Conservation (phyloP, 1,140 invertebrate species). For the Zaprionus lachaisei region DNA sequence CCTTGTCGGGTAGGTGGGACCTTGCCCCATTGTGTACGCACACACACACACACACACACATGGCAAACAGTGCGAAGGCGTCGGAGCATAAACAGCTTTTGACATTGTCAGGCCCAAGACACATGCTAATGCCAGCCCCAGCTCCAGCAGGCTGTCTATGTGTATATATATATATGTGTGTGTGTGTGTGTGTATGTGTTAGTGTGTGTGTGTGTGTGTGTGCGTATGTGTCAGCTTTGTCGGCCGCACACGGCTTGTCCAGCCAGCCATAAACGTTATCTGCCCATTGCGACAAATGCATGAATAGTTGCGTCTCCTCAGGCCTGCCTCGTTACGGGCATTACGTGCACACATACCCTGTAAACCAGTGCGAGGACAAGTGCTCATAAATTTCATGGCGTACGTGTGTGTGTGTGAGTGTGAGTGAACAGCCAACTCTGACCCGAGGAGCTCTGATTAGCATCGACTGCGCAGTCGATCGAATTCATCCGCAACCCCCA, state of each 20-base stretch:
- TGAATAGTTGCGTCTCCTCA: slow-evolving; percentile 52
- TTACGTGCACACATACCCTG: slow-evolving; percentile 24
- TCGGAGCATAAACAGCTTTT: slow-evolving; percentile 80
- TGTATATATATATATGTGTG: neutral
- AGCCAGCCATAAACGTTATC: slow-evolving; percentile 79
- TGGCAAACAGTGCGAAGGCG: slow-evolving; percentile 76
- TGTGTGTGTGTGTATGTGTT: slow-evolving; percentile 18
- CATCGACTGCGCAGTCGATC: neutral
- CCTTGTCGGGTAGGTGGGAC: neutral
- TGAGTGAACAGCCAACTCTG: neutral
- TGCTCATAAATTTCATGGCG: slow-evolving; percentile 2
- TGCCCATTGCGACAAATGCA: slow-evolving; percentile 68
- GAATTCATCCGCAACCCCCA: neutral
- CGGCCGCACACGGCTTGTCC: slow-evolving; percentile 42
- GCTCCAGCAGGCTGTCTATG: neutral
- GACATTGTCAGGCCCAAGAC: slow-evolving; percentile 78
- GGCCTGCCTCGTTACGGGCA: slow-evolving; percentile 8
- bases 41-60: slow-evolving; percentile 8
- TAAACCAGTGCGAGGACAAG: slow-evolving; percentile 1
- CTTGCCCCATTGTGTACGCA: slow-evolving; percentile 59
- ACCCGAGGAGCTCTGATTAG: slow-evolving; percentile 3
- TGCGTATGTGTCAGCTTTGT: slow-evolving; percentile 28
- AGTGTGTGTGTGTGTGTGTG: slow-evolving; percentile 6
- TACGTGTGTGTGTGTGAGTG: neutral
- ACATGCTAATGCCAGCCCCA: slow-evolving; percentile 72